Conservation (phyloP, 1,140 invertebrate species). For the Drosophila leontia region DNA sequence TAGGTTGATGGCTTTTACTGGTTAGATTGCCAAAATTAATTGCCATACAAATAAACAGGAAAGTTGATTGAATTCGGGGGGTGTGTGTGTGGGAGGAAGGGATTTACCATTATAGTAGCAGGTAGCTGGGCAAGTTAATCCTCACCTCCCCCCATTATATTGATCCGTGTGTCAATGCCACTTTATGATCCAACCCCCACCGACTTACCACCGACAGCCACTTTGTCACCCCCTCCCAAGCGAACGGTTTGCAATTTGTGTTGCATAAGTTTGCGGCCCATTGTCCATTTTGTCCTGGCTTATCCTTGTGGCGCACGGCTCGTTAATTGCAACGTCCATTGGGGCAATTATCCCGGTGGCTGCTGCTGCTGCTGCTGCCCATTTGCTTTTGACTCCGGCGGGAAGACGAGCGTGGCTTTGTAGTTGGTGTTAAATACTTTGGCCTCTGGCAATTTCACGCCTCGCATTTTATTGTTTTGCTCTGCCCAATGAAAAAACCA, state of each 20-base stretch:
- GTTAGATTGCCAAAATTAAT: slow-evolving; percentile 51
- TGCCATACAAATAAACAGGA: slow-evolving; percentile 38
- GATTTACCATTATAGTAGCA: neutral
- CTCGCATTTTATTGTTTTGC: slow-evolving; percentile 65
- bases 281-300: slow-evolving; percentile 10
- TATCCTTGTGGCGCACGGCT: slow-evolving; percentile 21
- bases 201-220: neutral
- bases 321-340: slow-evolving; percentile 69
- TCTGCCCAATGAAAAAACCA: slow-evolving; percentile 23
- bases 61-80: slow-evolving; percentile 41
- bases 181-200: slow-evolving; percentile 14
- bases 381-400: slow-evolving; percentile 23
- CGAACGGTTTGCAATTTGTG: slow-evolving; percentile 38
- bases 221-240: slow-evolving; percentile 1
- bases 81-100: neutral
- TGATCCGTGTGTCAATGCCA: slow-evolving; percentile 31
- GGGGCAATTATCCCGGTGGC: slow-evolving; percentile 62
- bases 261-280: slow-evolving; percentile 40
- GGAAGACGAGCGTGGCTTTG: slow-evolving; percentile 35
- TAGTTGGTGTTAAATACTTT: slow-evolving; percentile 64
- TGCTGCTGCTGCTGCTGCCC: slow-evolving; percentile 20
- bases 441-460: slow-evolving; percentile 69
- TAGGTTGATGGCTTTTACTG: slow-evolving; percentile 46
- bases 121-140: neutral
- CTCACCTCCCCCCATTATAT: neutral